Evolutionary conservation across 1,140 invertebrate genomes (phyloP), one percentile per base, ranked within the genome.

Genomic region (Sitobion miscanthi): DNA sequence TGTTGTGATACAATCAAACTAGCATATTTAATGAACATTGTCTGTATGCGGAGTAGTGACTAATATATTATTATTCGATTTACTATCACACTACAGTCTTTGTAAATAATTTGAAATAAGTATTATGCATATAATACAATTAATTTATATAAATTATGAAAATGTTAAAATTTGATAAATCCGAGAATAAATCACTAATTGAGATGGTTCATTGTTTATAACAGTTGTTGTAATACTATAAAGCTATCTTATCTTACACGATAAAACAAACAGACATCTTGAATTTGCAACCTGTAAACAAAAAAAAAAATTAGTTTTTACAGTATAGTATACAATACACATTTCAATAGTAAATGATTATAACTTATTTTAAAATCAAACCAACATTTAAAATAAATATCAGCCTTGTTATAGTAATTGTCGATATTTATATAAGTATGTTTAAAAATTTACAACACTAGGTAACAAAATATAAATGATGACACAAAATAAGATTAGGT

Each of bases 21-120:
- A 82, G n/a, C n/a, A 82, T 21, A 93, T 85, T 83, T 93, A 86
- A 93, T 54, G 35, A 52, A 86, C 91, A 93, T 93, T 93, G 91
- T 93, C 82, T 25, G 91, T 30, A 85, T 57, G 23, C 45, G 21
- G 23, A 54, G n/a, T 38, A 54, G 47, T 54, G 30, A 38, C 42
- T 47, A 49, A 92, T 54, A 6, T 20, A n/a, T 38, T 62, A 8
- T 85, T 83, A 52, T 92, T 92, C 38, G 3, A 91, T 92, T 89
- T 57, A 38, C n/a, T 89, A 45, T 38, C 21, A 35, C 21, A 23
- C n/a, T n/a, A 38, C 21, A 20, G n/a, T 54, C 23, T 52, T 54
- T 25, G 23, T 57, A 89, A 89, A 38, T 42, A 57, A 54, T 25
- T 89, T n/a, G 14, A 49, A 49, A 49, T n/a, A 35, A 49, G 17